Percentiles rank a stretch among this genome's conserved stretches.
These are phyloP conservation scores for Manis pentadactyla DNA, from an alignment of 2,797 vertebrate genomes.

Conservation along the genomic window DNA sequence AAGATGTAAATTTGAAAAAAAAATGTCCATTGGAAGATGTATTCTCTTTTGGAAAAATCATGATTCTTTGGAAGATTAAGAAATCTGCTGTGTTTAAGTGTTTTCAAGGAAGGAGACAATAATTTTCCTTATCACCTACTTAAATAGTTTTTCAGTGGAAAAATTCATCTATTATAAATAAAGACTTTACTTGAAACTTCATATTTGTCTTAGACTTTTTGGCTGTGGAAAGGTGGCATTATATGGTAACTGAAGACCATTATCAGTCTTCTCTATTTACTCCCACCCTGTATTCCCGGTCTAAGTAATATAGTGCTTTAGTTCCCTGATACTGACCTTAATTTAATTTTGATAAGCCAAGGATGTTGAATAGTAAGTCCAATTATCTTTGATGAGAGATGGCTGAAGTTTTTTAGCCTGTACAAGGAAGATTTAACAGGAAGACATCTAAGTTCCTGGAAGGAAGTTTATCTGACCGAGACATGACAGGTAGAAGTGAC, in stretches of 20 bases:
- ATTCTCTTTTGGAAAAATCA: neutral
- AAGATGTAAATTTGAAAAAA: constrained; percentile 1
- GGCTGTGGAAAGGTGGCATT: constrained; percentile 41
- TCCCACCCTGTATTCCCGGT: neutral
- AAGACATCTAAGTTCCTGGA: neutral
- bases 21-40: neutral
- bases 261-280: constrained; percentile 9
- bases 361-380: constrained; percentile 9
- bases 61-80: neutral
- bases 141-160: neutral
- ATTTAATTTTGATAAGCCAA: constrained; percentile 71
- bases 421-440: neutral
- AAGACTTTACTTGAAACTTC: constrained; percentile 23
- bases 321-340: constrained; percentile 9
- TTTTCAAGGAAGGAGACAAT: neutral
- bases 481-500: neutral
- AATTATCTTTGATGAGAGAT: constrained; percentile 53
- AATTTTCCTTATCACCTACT: neutral
- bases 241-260: neutral
- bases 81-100: neutral
- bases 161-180: neutral
- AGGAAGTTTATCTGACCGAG: constrained; percentile 32
- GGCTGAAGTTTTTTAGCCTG: constrained; percentile 6
- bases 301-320: constrained; percentile 3
- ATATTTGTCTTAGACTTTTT: constrained; percentile 20